phyloP scores from a whole-genome alignment of 2,113 vertebrate genomes.

The Pagrus major region DNA sequence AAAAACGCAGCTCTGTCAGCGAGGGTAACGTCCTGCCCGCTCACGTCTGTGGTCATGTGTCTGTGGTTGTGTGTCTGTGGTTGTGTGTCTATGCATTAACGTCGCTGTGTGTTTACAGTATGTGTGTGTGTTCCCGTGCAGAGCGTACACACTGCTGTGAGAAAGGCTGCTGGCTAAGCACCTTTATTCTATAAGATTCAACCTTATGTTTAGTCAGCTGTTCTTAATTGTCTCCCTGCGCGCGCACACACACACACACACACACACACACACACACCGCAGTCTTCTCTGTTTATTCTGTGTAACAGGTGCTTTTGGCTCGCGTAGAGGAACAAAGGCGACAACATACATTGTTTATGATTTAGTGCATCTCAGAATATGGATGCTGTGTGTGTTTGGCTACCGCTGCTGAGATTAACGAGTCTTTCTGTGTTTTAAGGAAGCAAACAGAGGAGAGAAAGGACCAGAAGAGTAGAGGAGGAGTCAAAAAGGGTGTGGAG shows the following conservation, averaged over 20 bases:
- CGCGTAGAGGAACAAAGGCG: constrained; percentile 11
- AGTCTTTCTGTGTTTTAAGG: constrained; percentile 20
- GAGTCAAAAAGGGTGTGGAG: constrained; percentile 16
- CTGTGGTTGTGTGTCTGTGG: no score
- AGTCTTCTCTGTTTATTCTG: neutral
- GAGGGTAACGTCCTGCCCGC: no score
- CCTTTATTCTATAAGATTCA: constrained; percentile 48
- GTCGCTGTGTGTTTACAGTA: no score
- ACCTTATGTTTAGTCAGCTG: constrained; percentile 70
- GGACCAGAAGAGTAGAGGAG: constrained; percentile 29
- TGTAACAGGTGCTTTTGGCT: constrained; percentile 62
- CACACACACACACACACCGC: constrained; percentile 9
- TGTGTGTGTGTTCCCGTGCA: no score
- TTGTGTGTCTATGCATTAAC: no score
- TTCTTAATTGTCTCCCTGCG: constrained; percentile 46
- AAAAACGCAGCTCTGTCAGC: no score
- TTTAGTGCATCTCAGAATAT: constrained; percentile 1
- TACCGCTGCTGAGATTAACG: constrained; percentile 34
- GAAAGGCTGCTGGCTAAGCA: constrained; percentile 63
- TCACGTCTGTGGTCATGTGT: no score
- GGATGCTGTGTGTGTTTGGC: neutral
- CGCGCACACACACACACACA: constrained; percentile 9
- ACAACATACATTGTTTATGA: constrained; percentile 11
- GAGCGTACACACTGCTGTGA: constrained; percentile 39
- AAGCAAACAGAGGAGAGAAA: constrained; percentile 20